These are phyloP conservation scores for Scaptomyza pallida DNA, from an alignment of 1,140 invertebrate genomes.

Conservation along the genomic window DNA sequence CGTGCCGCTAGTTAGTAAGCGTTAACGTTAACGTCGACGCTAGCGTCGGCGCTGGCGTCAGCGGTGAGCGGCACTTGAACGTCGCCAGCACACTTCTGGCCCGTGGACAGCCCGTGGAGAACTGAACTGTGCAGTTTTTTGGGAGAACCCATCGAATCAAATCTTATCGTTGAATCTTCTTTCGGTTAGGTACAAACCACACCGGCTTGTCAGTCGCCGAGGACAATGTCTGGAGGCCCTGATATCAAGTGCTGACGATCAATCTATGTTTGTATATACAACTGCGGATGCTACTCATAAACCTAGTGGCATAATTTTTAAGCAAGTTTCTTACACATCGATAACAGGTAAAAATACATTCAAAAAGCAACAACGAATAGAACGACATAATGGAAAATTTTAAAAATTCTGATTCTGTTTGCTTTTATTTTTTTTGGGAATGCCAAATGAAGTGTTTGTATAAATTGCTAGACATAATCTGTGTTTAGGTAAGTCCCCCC, in stretches of 20 bases:
- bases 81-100: conserved; percentile 35
- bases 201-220: conserved; percentile 47
- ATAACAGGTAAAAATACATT: not conserved
- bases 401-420: not conserved
- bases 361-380: conserved; percentile 2
- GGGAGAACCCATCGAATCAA: conserved; percentile 3
- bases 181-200: conserved; percentile 52
- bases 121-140: too few species aligned
- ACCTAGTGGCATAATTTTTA: conserved; percentile 16
- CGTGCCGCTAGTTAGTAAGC: conserved; percentile 1
- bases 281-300: conserved; percentile 11
- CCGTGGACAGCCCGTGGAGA: conserved; percentile 51
- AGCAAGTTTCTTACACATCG: conserved; percentile 13
- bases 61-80: conserved; percentile 25
- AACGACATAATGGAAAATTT: conserved; percentile 64
- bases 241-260: conserved; percentile 24
- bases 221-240: conserved; percentile 19
- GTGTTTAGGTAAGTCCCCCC: too few species aligned
- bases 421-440: conserved; percentile 14
- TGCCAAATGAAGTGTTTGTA: not conserved
- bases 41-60: not conserved
- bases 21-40: not conserved
- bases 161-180: conserved; percentile 54
- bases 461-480: not conserved
- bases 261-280: not conserved